Base-by-base conservation (phyloP, 2,797 vertebrate genomes). In the Natrix natrix region DNA sequence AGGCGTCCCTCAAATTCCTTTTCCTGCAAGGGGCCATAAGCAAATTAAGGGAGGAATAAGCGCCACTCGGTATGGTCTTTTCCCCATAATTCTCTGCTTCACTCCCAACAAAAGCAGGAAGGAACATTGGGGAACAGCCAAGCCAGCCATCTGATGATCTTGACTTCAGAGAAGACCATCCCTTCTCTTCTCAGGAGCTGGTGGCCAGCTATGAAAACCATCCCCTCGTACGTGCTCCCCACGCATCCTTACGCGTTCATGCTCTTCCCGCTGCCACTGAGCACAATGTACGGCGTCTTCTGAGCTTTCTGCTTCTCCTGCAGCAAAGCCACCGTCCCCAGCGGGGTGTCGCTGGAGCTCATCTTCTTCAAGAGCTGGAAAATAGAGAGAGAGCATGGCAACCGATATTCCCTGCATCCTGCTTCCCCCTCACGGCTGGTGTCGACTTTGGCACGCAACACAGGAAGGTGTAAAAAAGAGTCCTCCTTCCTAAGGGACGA, bases 221-320 rank as follows among this genome's bases (percentile, higher is more conserved):
- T 7, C 2, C 26, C 91, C 91, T 14, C 22, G 0, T 0, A 0
- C 0, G 1, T 3, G 11, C 10, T 0, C 0, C 52, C 37, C 10
- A 0, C 22, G 13, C 32, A 1, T 26, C 97, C 98, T 96, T 95
- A 98, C 98, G 98, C 98, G 0, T 99, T 99, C 99, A 99, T 99
- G 97, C 99, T 99, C 95, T 99, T 99, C 26, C 99, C 99, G 2
- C 99, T 99, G 37, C 99, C 99, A 8, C 99, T 99, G 22, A 99
- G 98, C 55, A 99, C 98, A 2, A 99, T 99, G 95, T 99, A 99
- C 0, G 98, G 99, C 0, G 99, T 99, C 96, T 99, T 99, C 98
- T 99, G 99, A 26, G 98, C 99, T 93, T 99, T 99, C 97, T 99
- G 99, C 94, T 99, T 99, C 97, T 99, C 99, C 96, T 99, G 99